Base-by-base conservation (phyloP, 2,797 vertebrate species). In the Cossypha heuglini region DNA sequence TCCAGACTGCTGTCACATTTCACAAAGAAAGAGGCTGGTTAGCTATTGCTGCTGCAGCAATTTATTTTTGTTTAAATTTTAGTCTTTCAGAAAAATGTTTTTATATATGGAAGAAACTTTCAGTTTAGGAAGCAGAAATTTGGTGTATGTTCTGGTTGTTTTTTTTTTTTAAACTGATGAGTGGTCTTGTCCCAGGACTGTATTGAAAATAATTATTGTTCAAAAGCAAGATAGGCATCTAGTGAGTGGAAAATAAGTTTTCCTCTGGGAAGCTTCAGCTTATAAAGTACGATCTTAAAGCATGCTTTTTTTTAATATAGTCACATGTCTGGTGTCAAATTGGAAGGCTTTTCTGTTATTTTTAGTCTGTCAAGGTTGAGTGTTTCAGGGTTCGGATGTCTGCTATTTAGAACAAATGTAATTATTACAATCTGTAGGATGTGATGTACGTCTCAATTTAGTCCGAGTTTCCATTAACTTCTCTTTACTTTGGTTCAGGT, bases 201-300 rank as follows among this genome's bases (percentile, higher is more conserved):
- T 58, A 57, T 20, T 72, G 46, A 94, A 96, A 79, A 72, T 72
- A 77, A 71, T 86, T 5, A 31, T 26, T 78, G 31, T 58, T 77
- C 61, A 63, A 42, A 71, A 84, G 55, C 35, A 88, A 80, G 85
- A 49, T 29, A 73, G 29, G 21, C 29, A 57, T 54, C 33, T 86
- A 59, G 10, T 54, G 85, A 82, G 63, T 67, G 22, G 57, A 89
- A 94, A 96, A 54, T 77, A 67, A 90, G 11, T 67, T 93, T 94
- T 80, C 13, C 20, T 90, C 21, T 69, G 51, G 43, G 63, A 93
- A 29, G 13, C 74, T 90, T 93, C 43, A 71, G 16, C 31, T 79
- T 73, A 26, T 40, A 28, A 86, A 69, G 19, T 68, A 66, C 9
- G 9, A 21, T 67, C 81, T 88, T 86, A 90, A 81, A 79, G 57